Percentiles rank a stretch among this genome's conserved stretches.
Conservation (phyloP, 2,888 invertebrate genomes). For the Morpho achilles region DNA sequence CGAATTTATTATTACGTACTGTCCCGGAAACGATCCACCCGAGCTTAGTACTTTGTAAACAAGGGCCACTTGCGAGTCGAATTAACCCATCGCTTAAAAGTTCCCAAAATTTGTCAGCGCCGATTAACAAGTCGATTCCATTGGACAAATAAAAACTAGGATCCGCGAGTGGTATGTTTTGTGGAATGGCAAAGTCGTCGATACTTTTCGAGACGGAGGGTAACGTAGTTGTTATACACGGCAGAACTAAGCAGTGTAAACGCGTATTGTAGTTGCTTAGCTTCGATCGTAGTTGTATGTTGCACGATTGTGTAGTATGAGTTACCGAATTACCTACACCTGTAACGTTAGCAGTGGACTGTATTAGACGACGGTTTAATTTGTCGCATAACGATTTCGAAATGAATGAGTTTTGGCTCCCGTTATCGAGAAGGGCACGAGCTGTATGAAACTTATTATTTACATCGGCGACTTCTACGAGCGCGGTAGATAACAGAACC, state of each 20-base stretch:
- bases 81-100: conserved; percentile 22
- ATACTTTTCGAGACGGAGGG: not conserved
- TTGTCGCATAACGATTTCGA: conserved; percentile 23
- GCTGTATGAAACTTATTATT: conserved; percentile 17
- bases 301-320: conserved; percentile 22
- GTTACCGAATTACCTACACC: conserved; percentile 27
- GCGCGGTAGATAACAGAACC: conserved; percentile 29
- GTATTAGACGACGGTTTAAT: conserved; percentile 26
- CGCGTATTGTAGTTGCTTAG: conserved; percentile 10
- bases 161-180: conserved; percentile 21
- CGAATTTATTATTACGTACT: conserved; percentile 5
- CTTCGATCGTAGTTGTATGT: conserved; percentile 22
- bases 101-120: conserved; percentile 29
- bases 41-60: conserved; percentile 26
- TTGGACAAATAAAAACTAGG: conserved; percentile 11
- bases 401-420: conserved; percentile 30
- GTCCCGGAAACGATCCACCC: conserved; percentile 31
- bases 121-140: conserved; percentile 26
- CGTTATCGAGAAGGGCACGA: conserved; percentile 27
- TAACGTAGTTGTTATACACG: conserved; percentile 6
- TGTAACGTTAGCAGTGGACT: conserved; percentile 30
- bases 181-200: conserved; percentile 6
- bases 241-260: conserved; percentile 27
- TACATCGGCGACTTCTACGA: conserved; percentile 23
- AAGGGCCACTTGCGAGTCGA: conserved; percentile 26